Conservation (phyloP, 2,797 vertebrate genomes). For the Siniperca obscura region DNA sequence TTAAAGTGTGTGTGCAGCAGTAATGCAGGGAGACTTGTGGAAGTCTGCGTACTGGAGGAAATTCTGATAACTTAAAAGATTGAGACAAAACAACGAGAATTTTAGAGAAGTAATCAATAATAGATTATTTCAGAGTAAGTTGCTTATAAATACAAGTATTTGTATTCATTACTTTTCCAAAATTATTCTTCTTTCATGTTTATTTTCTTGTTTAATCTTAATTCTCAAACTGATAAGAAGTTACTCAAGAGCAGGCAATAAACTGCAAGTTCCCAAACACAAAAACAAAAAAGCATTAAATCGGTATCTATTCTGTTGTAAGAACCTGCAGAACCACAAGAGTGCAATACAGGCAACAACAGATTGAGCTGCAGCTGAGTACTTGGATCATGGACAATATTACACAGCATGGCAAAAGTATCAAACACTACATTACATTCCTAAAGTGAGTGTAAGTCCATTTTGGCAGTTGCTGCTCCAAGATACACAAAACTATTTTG, state of each 20-base stretch:
- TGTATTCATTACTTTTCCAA: not conserved
- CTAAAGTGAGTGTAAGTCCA: not conserved
- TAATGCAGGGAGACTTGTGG: not conserved
- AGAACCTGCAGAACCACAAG: slow-evolving; percentile 39
- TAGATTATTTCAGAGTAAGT: not conserved
- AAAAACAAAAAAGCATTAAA: not conserved
- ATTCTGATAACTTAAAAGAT: not conserved
- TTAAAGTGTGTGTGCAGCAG: too few relatives aligned
- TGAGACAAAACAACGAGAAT: not conserved
- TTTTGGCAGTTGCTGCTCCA: not conserved
- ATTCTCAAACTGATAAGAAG: not conserved
- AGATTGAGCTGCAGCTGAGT: not conserved
- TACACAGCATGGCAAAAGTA: not conserved
- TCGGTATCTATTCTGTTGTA: not conserved
- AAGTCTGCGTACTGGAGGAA: not conserved
- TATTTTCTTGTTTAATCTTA: not conserved
- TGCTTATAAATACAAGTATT: too few relatives aligned
- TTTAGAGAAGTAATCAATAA: not conserved
- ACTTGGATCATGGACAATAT: not conserved
- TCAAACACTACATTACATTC: not conserved
- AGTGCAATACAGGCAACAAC: slow-evolving; percentile 11
- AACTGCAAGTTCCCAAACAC: not conserved
- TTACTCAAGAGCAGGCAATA: not conserved
- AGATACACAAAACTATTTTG: not conserved
- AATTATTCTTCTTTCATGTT: not conserved